These are phyloP conservation scores for Phalangium opilio DNA, from an alignment of 2,888 invertebrate species.

Conservation along the genomic window DNA sequence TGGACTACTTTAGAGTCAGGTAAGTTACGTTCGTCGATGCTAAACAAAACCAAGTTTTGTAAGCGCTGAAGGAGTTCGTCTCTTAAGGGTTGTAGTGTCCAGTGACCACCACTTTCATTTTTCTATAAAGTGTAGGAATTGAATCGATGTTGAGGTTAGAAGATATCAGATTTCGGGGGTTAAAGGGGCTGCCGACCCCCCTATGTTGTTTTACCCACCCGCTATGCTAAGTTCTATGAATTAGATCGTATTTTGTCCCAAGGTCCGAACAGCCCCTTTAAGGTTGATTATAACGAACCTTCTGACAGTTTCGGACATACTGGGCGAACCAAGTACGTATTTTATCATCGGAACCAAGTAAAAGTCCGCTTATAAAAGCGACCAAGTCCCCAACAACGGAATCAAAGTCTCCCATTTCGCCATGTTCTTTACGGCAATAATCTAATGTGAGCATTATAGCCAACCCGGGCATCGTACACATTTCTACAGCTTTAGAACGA, in stretches of 20 bases:
- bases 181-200: no score
- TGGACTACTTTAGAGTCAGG: constrained; percentile 54
- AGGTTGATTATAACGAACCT: constrained; percentile 26
- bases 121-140: constrained; percentile 4
- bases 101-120: constrained; percentile 41
- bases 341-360: constrained; percentile 76
- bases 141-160: no score
- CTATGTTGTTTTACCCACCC: no score
- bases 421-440: constrained; percentile 18
- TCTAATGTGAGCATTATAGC: constrained; percentile 65
- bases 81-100: constrained; percentile 51
- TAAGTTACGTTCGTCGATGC: constrained; percentile 27
- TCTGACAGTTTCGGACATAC: constrained; percentile 73
- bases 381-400: constrained; percentile 40
- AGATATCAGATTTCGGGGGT: no score
- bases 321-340: constrained; percentile 84
- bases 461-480: constrained; percentile 75
- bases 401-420: constrained; percentile 8
- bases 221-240: neutral
- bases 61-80: constrained; percentile 48
- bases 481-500: constrained; percentile 71
- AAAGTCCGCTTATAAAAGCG: constrained; percentile 70
- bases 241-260: neutral
- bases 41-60: constrained; percentile 25
- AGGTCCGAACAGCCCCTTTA: neutral